Percentiles rank a stretch among this genome's conserved stretches.
These are phyloP conservation scores for Syngnathus floridae DNA, from an alignment of 2,113 vertebrate species.

Conservation along the genomic window DNA sequence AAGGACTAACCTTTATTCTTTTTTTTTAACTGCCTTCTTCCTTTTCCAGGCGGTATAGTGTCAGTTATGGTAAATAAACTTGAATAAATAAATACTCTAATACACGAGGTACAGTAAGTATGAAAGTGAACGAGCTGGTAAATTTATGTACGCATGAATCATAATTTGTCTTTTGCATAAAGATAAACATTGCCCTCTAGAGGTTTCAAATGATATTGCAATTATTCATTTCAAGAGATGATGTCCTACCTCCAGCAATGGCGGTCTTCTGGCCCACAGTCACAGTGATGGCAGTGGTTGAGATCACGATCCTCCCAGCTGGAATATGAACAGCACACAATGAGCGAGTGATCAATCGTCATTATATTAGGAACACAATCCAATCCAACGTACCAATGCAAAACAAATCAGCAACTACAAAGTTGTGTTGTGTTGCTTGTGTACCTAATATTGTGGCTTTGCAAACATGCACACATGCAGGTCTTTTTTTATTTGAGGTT, in stretches of 20 bases:
- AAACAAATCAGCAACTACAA: background rate
- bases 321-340: conserved; percentile 35
- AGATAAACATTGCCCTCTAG: conserved; percentile 48
- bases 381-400: background rate
- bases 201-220: conserved; percentile 26
- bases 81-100: background rate
- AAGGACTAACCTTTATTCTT: background rate
- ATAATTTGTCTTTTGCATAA: background rate
- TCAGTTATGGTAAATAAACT: background rate
- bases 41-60: background rate
- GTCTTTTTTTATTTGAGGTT: too few relatives aligned
- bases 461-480: conserved; percentile 11
- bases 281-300: conserved; percentile 80
- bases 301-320: conserved; percentile 76
- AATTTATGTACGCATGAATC: background rate
- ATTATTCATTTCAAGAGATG: background rate
- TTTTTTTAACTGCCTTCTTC: conserved; percentile 8
- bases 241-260: conserved; percentile 82
- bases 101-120: background rate
- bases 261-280: conserved; percentile 81
- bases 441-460: background rate
- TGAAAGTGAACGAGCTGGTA: background rate
- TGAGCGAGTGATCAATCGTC: background rate
- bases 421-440: background rate
- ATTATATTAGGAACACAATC: background rate